Percentiles rank a stretch among this genome's conserved stretches.
Conservation (phyloP, 2,797 vertebrate genomes). For the Chrosomus eos region DNA sequence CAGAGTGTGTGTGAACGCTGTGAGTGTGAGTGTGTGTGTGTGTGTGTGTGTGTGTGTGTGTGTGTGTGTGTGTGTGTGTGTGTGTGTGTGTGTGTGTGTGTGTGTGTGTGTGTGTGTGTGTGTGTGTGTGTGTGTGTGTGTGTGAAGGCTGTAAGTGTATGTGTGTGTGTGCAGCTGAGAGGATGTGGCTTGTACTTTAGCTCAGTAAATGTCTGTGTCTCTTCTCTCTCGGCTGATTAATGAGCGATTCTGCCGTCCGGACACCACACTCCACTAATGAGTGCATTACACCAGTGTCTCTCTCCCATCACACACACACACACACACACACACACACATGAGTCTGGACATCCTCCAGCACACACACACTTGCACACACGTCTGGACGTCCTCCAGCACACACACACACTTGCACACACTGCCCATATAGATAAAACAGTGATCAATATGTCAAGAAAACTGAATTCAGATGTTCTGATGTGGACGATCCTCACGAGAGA, state of each 20-base stretch:
- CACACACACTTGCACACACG: slow-evolving; percentile 55
- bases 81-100: no score
- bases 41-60: no score
- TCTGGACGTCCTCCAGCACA: slow-evolving; percentile 25
- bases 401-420: slow-evolving; percentile 57
- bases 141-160: no score
- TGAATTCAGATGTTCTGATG: slow-evolving; percentile 28
- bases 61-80: no score
- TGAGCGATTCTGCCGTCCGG: slow-evolving; percentile 40
- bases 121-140: no score
- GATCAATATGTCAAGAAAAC: slow-evolving; percentile 46
- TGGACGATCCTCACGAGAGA: neutral
- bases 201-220: slow-evolving; percentile 17
- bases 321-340: no score
- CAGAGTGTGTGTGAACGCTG: no score
- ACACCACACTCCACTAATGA: slow-evolving; percentile 60
- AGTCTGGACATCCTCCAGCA: slow-evolving; percentile 28
- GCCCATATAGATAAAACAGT: slow-evolving; percentile 29
- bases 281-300: slow-evolving; percentile 65
- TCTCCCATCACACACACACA: no score
- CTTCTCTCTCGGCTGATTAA: slow-evolving; percentile 54
- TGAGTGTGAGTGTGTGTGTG: no score
- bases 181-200: neutral
- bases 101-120: no score
- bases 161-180: no score